Conservation (phyloP, 2,113 vertebrate genomes). For the Choloepus hoffmanni region DNA sequence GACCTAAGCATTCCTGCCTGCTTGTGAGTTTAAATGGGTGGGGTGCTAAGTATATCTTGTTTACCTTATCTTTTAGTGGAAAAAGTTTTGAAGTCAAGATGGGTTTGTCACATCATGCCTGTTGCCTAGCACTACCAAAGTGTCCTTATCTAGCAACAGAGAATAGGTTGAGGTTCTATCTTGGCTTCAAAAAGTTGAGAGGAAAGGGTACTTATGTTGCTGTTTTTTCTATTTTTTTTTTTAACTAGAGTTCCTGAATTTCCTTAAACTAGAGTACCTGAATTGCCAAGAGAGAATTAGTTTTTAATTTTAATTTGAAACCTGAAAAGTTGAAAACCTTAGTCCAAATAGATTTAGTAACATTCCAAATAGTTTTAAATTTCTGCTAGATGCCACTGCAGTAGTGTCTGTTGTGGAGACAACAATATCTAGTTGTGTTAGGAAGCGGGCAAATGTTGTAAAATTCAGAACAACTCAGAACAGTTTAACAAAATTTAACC, state of each 20-base stretch:
- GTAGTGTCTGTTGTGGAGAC: not conserved
- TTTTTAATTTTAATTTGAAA: conserved; percentile 64
- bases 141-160: conserved; percentile 57
- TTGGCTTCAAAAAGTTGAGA: not conserved
- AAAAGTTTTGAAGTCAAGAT: conserved; percentile 73
- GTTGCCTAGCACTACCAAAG: conserved; percentile 45
- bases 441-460: not conserved
- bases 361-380: not conserved
- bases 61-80: conserved; percentile 79
- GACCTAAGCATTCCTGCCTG: conserved; percentile 21
- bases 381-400: not conserved
- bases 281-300: not conserved
- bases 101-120: conserved; percentile 60
- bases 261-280: not conserved
- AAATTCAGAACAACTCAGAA: not conserved
- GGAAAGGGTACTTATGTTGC: not conserved
- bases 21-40: conserved; percentile 67
- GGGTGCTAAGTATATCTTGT: conserved; percentile 77
- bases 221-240: not conserved
- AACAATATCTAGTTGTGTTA: not conserved
- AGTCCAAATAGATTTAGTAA: not conserved
- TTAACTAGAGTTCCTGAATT: not conserved
- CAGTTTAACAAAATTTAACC: conserved; percentile 28
- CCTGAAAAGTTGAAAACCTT: conserved; percentile 6
- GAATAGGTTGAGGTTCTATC: not conserved